Evolutionary conservation across 2,113 vertebrate species (phyloP).

Genomic region (Aldabrachelys gigantea): DNA sequence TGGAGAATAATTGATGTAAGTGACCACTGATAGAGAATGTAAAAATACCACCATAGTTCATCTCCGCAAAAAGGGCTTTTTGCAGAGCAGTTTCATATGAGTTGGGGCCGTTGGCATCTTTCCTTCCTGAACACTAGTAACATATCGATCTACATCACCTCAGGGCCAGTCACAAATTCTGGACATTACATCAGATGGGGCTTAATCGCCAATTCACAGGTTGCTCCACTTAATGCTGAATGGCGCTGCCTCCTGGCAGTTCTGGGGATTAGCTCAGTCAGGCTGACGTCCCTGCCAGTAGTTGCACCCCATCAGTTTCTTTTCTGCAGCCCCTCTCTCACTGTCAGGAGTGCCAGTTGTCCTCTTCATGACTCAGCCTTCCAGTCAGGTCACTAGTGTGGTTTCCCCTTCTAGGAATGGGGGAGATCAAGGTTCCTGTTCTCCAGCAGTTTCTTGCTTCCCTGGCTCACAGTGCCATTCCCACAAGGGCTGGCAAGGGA

Average conservation of each 20-base stretch:
- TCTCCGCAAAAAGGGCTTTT: background rate
- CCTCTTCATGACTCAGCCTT: background rate
- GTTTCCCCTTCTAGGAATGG: background rate
- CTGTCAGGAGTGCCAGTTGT: background rate
- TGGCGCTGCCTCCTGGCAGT: background rate
- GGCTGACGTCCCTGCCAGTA: background rate
- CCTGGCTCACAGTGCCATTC: background rate
- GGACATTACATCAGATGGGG: no score
- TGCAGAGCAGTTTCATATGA: background rate
- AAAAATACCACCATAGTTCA: background rate
- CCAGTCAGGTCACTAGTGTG: background rate
- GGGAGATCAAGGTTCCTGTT: no score
- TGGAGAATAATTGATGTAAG: background rate
- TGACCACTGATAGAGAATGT: background rate
- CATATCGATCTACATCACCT: background rate
- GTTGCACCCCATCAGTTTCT: background rate
- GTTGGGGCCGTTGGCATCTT: background rate
- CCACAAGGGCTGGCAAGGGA: background rate
- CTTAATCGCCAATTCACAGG: background rate
- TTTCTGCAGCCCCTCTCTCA: background rate
- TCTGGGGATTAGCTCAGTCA: background rate
- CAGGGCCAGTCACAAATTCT: background rate
- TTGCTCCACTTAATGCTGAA: background rate
- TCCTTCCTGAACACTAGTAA: background rate
- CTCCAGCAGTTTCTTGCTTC: background rate